A percentile compares a stretch with the other conserved stretches of the same genome.
Conservation (phyloP, 2,113 vertebrate genomes). For the Psophia crepitans region DNA sequence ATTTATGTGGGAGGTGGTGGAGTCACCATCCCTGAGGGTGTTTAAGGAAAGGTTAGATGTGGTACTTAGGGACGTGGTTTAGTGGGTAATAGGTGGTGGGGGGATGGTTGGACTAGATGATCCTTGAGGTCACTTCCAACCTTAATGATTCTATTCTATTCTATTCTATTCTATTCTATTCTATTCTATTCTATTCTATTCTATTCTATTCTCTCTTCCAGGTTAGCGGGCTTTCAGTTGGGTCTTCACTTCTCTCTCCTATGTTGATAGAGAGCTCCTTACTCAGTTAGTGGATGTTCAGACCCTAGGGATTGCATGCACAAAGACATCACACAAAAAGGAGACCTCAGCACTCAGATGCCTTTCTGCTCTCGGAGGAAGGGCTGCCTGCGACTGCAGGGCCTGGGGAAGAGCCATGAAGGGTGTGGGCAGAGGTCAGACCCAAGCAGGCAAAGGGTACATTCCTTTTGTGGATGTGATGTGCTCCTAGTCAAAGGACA, state of each 20-base stretch:
- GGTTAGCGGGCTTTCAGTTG: neutral
- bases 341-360: neutral
- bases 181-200: too few relatives aligned
- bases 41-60: too few relatives aligned
- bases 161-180: too few relatives aligned
- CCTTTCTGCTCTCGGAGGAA: neutral
- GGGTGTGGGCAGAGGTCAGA: neutral
- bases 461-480: neutral
- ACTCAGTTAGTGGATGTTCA: neutral
- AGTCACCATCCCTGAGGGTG: too few relatives aligned
- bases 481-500: neutral
- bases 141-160: too few relatives aligned
- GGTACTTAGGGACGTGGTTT: too few relatives aligned
- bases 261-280: neutral
- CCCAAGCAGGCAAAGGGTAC: neutral
- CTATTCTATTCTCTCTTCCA: neutral
- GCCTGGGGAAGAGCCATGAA: neutral
- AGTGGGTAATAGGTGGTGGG: too few relatives aligned
- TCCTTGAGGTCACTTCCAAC: too few relatives aligned
- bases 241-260: neutral
- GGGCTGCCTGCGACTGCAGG: neutral
- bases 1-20: too few relatives aligned
- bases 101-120: too few relatives aligned
- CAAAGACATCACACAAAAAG: neutral
- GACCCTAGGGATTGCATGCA: rapidly evolving